Conservation (phyloP, 2,888 invertebrate species). For the Agrotis segetum region DNA sequence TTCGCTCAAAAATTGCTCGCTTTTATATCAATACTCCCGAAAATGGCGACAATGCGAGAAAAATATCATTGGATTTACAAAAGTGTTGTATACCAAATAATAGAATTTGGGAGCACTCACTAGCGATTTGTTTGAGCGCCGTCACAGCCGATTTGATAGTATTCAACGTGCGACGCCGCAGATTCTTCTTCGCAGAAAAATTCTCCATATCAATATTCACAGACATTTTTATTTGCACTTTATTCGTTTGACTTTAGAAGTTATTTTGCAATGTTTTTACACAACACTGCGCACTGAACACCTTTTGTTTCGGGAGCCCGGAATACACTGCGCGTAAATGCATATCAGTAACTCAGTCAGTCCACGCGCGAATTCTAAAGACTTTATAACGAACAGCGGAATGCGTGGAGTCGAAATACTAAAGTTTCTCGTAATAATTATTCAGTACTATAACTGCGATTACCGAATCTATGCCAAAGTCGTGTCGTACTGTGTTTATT, state of each 20-base stretch:
- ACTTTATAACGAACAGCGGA: conserved; percentile 78
- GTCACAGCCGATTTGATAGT: conserved; percentile 87
- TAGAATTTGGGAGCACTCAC: conserved; percentile 80
- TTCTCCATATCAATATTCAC: conserved; percentile 87
- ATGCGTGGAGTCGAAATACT: conserved; percentile 73
- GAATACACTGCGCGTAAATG: conserved; percentile 87
- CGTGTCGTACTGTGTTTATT: conserved; percentile 61
- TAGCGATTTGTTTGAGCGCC: conserved; percentile 87
- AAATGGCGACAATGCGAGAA: conserved; percentile 22
- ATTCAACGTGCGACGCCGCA: conserved; percentile 85
- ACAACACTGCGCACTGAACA: conserved; percentile 68
- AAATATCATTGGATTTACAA: conserved; percentile 41
- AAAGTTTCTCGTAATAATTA: conserved; percentile 57
- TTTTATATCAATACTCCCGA: conserved; percentile 22
- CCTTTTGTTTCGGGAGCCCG: conserved; percentile 84
- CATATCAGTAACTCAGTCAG: conserved; percentile 83
- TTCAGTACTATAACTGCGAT: conserved; percentile 56
- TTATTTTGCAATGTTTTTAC: conserved; percentile 54
- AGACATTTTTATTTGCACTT: conserved; percentile 77
- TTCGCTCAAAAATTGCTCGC: conserved; percentile 20
- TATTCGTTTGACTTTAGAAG: conserved; percentile 53
- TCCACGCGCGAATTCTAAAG: conserved; percentile 77
- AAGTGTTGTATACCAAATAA: conserved; percentile 46
- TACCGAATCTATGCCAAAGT: conserved; percentile 62
- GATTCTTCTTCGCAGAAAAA: conserved; percentile 86